A percentile compares a stretch with the other conserved stretches of the same genome.
Evolutionary conservation across 2,888 invertebrate species (phyloP).

Genomic region (Drosophila siamana): DNA sequence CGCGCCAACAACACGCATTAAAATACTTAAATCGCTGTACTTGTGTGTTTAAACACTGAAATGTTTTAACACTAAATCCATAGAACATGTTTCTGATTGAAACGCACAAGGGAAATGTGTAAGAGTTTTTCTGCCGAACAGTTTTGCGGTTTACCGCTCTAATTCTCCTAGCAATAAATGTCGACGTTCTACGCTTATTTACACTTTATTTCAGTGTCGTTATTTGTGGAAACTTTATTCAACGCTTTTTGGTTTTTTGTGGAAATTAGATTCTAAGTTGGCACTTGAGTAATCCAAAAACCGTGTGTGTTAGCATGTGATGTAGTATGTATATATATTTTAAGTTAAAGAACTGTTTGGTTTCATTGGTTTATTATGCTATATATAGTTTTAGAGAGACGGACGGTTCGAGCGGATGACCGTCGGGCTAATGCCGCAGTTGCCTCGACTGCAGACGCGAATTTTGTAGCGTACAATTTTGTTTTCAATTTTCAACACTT

Average conservation of each 20-base stretch:
- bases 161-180: not conserved
- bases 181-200: not conserved
- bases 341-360: too few relatives aligned
- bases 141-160: not conserved
- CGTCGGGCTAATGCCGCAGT: constrained; percentile 23
- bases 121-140: not conserved
- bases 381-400: too few relatives aligned
- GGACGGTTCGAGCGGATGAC: constrained; percentile 6
- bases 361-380: too few relatives aligned
- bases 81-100: too few relatives aligned
- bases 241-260: too few relatives aligned
- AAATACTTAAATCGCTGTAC: constrained; percentile 10
- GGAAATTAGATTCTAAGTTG: too few relatives aligned
- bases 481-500: constrained; percentile 78
- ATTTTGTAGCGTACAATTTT: constrained; percentile 59
- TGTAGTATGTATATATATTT: too few relatives aligned
- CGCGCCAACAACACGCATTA: not conserved
- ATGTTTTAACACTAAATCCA: too few relatives aligned
- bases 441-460: constrained; percentile 5
- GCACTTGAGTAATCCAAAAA: too few relatives aligned
- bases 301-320: too few relatives aligned
- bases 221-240: too few relatives aligned
- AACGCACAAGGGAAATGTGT: not conserved
- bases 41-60: not conserved
- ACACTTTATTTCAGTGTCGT: not conserved